phyloP scores from a whole-genome alignment of 2,888 invertebrate species.

The Conops quadrifasciatus region DNA sequence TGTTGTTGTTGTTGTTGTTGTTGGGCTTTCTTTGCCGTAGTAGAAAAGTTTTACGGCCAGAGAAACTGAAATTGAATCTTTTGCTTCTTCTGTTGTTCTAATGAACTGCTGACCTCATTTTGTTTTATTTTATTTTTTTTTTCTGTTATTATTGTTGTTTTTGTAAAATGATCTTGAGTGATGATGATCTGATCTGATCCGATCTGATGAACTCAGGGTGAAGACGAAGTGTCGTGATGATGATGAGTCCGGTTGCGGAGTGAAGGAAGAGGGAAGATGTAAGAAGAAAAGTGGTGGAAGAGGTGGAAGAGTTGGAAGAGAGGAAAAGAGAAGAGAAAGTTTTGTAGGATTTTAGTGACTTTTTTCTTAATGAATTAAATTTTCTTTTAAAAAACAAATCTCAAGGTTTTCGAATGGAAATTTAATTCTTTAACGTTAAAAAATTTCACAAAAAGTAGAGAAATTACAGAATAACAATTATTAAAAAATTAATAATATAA shows the following conservation, averaged over 20 bases:
- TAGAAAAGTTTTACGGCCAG: slow-evolving; percentile 1
- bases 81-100: not conserved
- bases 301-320: not conserved
- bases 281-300: not conserved
- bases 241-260: not conserved
- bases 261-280: not conserved
- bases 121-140: not conserved
- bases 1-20: not conserved
- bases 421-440: too few relatives aligned
- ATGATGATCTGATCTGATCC: slow-evolving; percentile 21
- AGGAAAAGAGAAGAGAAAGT: slow-evolving; percentile 6
- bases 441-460: too few relatives aligned
- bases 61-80: slow-evolving; percentile 22
- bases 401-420: too few relatives aligned
- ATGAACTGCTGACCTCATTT: slow-evolving; percentile 19
- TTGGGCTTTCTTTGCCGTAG: not conserved
- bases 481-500: too few relatives aligned
- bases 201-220: not conserved
- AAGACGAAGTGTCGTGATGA: not conserved
- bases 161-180: slow-evolving; percentile 13
- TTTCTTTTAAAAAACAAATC: slow-evolving; percentile 18
- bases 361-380: not conserved
- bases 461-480: too few relatives aligned
- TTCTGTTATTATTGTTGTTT: not conserved
- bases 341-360: not conserved